A percentile compares a stretch with the other conserved stretches of the same genome.
phyloP scores from a whole-genome alignment of 2,888 invertebrate genomes.

The Himalopsyche kuldschensis region DNA sequence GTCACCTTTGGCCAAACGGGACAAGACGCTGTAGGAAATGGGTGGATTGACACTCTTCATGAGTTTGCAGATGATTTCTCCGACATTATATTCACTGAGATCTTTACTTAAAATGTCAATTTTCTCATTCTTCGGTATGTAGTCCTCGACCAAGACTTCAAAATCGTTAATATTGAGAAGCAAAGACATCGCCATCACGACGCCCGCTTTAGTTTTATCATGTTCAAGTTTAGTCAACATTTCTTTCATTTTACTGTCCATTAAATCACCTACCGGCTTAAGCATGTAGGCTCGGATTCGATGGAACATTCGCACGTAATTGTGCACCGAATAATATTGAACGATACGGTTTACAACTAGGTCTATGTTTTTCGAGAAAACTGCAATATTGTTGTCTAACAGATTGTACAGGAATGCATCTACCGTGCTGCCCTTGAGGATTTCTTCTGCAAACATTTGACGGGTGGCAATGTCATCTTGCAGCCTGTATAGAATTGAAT shows the following conservation, averaged over 20 bases:
- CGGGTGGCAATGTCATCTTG: constrained; percentile 10
- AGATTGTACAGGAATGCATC: neutral
- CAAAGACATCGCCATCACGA: constrained; percentile 38
- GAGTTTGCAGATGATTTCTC: constrained; percentile 24
- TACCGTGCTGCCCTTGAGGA: constrained; percentile 4
- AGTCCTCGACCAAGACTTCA: constrained; percentile 40
- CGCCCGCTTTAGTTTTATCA: constrained; percentile 22
- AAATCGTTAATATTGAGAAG: constrained; percentile 41
- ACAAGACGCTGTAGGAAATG: constrained; percentile 41
- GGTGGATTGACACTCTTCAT: constrained; percentile 44
- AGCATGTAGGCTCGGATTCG: constrained; percentile 18
- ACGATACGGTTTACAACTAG: neutral
- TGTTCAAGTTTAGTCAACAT: constrained; percentile 17
- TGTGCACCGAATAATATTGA: constrained; percentile 32
- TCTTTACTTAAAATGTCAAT: constrained; percentile 34
- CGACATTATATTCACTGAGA: neutral
- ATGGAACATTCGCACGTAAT: constrained; percentile 42
- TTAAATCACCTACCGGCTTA: constrained; percentile 23
- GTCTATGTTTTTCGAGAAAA: constrained; percentile 12
- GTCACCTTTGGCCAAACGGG: constrained; percentile 41
- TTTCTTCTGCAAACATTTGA: constrained; percentile 19
- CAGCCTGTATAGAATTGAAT: neutral
- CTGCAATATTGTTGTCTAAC: constrained; percentile 13
- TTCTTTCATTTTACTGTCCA: neutral
- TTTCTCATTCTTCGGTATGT: constrained; percentile 40